Evolutionary conservation across 2,113 vertebrate genomes (phyloP).

Genomic region (Mastomys coucha): DNA sequence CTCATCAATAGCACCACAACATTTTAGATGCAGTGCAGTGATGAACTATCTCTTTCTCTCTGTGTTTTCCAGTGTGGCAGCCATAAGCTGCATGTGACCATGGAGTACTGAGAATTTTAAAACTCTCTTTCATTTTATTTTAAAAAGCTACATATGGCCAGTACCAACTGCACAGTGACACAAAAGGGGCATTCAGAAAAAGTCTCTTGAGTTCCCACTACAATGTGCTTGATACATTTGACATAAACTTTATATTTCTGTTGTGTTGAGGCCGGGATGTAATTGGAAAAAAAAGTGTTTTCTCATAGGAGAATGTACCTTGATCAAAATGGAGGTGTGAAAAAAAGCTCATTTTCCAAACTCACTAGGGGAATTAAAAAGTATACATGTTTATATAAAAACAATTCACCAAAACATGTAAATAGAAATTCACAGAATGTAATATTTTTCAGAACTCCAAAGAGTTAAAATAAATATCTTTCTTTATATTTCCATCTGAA

Average conservation of each 20-base stretch:
- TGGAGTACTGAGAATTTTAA: background rate
- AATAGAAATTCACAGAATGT: constrained; percentile 23
- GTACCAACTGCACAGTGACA: background rate
- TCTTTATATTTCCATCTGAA: background rate
- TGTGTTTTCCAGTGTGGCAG: background rate
- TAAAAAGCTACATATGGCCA: background rate
- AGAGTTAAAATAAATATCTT: constrained; percentile 36
- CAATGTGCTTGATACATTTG: constrained; percentile 41
- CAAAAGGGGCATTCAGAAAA: background rate
- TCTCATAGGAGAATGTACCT: constrained; percentile 19
- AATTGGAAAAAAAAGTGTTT: constrained; percentile 63
- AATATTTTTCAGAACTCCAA: constrained; percentile 17
- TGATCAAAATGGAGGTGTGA: constrained; percentile 39
- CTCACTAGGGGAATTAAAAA: constrained; percentile 57
- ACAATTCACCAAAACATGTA: constrained; percentile 1
- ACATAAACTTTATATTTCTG: constrained; percentile 53
- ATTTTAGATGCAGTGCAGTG: background rate
- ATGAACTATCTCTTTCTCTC: background rate
- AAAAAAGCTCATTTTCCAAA: constrained; percentile 58
- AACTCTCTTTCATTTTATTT: constrained; percentile 17
- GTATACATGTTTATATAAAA: constrained; percentile 55
- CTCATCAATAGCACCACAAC: background rate
- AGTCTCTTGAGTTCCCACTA: background rate
- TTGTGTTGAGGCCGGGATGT: constrained; percentile 10
- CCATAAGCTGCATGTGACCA: background rate